Evolutionary conservation across 1,140 invertebrate species (phyloP).

Genomic region (Zophobas atratus): DNA sequence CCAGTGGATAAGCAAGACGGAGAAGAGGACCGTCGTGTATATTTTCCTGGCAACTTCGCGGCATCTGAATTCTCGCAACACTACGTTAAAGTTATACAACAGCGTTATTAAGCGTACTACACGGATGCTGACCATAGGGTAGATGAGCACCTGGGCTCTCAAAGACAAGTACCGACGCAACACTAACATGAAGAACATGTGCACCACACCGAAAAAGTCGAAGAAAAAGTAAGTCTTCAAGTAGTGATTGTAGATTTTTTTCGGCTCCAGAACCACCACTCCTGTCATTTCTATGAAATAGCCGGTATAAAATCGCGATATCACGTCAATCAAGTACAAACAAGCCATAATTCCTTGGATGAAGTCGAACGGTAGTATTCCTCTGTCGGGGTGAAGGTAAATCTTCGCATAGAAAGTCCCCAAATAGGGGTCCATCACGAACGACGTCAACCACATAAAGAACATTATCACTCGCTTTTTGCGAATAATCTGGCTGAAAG

Average conservation of each 20-base stretch:
- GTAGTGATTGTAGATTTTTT: neutral
- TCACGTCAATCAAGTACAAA: neutral
- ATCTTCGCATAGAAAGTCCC: neutral
- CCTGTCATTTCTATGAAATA: neutral
- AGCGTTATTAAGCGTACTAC: neutral
- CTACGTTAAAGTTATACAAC: neutral
- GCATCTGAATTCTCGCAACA: neutral
- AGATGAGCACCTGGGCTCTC: neutral
- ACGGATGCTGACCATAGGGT: neutral
- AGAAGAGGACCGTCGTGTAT: neutral
- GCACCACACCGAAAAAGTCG: neutral
- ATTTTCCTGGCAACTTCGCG: neutral
- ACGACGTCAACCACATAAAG: neutral
- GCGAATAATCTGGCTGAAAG: neutral
- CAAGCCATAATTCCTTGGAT: too few relatives aligned
- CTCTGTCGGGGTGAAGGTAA: too few relatives aligned
- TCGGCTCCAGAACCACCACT: neutral
- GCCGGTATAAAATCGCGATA: neutral
- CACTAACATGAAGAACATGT: neutral
- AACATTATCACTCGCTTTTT: neutral
- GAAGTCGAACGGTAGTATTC: too few relatives aligned
- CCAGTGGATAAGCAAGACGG: neutral
- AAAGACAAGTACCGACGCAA: neutral
- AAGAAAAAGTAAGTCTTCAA: slow-evolving; percentile 12
- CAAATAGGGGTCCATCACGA: neutral